Percentiles rank a stretch among this genome's conserved stretches.
Evolutionary conservation across 2,113 vertebrate species (phyloP).

Genomic region (Ceyx melanurus): DNA sequence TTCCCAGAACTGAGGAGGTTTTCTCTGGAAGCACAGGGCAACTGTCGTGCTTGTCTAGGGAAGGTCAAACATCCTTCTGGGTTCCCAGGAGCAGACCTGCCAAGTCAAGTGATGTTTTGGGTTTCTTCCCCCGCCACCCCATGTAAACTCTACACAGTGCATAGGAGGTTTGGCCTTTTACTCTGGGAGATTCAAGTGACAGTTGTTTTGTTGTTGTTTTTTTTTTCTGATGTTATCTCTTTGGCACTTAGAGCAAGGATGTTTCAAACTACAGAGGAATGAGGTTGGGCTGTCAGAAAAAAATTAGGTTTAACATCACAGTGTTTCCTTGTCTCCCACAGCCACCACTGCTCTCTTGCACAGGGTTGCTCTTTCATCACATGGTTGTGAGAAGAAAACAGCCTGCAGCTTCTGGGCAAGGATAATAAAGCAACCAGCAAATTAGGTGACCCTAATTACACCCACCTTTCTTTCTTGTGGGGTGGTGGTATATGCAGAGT

Average conservation of each 20-base stretch:
- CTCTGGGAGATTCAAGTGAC: neutral
- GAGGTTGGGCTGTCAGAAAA: neutral
- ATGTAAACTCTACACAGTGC: neutral
- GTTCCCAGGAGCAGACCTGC: constrained; percentile 19
- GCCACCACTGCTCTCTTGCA: neutral
- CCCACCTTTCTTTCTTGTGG: neutral
- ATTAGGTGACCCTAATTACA: neutral
- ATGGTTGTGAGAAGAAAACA: neutral
- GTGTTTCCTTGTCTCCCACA: constrained; percentile 9
- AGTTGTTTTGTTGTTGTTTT: neutral
- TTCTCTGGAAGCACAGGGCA: neutral
- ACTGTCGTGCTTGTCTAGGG: neutral
- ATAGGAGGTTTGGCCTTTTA: neutral
- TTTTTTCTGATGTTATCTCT: constrained; percentile 42
- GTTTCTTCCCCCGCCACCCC: neutral
- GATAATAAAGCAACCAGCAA: neutral
- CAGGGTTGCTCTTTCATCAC: constrained; percentile 13
- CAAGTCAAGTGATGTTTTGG: constrained; percentile 29
- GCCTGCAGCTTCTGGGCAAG: neutral
- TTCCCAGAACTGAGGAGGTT: neutral
- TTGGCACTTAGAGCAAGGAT: neutral
- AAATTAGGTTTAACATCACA: constrained; percentile 2
- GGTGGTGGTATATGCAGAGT: neutral
- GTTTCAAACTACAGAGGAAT: constrained; percentile 22
- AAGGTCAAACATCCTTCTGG: constrained; percentile 27